Evolutionary conservation across 23 tunicate species (phyloP).

Genomic region (Trididemnum miniatum): DNA sequence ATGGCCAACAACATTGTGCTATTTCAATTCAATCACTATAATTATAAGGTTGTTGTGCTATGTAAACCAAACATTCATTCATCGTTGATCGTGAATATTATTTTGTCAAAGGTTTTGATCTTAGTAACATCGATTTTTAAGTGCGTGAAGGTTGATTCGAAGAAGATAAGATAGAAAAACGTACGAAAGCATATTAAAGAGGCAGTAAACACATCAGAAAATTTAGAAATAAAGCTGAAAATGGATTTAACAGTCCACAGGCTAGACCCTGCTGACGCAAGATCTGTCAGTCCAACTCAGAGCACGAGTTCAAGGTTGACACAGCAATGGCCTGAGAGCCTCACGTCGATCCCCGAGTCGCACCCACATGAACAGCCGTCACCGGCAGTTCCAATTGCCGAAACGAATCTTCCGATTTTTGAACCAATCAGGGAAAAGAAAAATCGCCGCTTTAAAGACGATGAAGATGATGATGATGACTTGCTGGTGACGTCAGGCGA

Average conservation of each 20-base stretch:
- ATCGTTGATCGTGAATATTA: too few species aligned
- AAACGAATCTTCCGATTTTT: neutral
- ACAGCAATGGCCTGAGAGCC: slow-evolving; percentile 49
- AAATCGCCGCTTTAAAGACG: slow-evolving; percentile 31
- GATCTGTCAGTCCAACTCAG: slow-evolving; percentile 43
- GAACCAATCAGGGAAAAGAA: slow-evolving; percentile 34
- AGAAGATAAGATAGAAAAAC: too few species aligned
- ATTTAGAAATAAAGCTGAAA: too few species aligned
- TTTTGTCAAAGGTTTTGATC: too few species aligned
- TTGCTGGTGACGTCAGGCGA: slow-evolving; percentile 62
- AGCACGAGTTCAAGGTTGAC: slow-evolving; percentile 57
- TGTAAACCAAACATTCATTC: too few species aligned
- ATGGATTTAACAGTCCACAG: neutral
- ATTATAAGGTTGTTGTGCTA: too few species aligned
- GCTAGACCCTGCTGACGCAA: slow-evolving; percentile 38
- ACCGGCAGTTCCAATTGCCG: neutral
- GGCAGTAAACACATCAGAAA: too few species aligned
- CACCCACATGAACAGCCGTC: neutral
- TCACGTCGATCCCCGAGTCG: slow-evolving; percentile 46
- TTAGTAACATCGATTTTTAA: too few species aligned
- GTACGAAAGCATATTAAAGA: too few species aligned
- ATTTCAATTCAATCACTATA: too few species aligned
- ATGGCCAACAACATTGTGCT: neutral
- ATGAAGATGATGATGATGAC: slow-evolving; percentile 73
- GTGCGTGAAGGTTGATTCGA: too few species aligned